Percentiles rank a stretch among this genome's conserved stretches.
Conservation (phyloP, 2,888 invertebrate genomes). For the Pantelozetes paolii region DNA sequence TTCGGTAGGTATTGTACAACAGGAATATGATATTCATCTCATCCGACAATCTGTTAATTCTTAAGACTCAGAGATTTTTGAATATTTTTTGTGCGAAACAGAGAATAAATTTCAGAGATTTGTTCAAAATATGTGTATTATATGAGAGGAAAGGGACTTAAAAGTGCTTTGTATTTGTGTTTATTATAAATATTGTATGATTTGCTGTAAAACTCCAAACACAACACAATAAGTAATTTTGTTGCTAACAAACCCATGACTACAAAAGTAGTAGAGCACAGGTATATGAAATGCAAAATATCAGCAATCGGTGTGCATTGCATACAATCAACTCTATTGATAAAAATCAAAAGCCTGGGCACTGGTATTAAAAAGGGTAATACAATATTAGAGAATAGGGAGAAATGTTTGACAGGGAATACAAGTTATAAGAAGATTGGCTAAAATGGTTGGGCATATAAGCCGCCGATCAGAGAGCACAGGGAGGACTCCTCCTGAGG, state of each 20-base stretch:
- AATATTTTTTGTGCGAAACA: not conserved
- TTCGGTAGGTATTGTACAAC: not conserved
- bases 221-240: not conserved
- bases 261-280: not conserved
- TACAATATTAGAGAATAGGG: not conserved
- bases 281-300: not conserved
- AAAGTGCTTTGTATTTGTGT: not conserved
- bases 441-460: not conserved
- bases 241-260: not conserved
- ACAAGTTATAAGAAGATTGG: not conserved
- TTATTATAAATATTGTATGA: constrained; percentile 2
- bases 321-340: not conserved
- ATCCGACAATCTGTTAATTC: constrained; percentile 25
- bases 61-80: not conserved
- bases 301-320: not conserved
- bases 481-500: not conserved
- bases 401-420: not conserved
- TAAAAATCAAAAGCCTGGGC: not conserved
- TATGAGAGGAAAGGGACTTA: not conserved
- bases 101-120: not conserved
- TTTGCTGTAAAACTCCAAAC: not conserved
- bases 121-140: too few relatives aligned
- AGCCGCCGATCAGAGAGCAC: not conserved
- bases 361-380: not conserved
- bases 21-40: constrained; percentile 9